Evolutionary conservation across 1,140 invertebrate species (phyloP).

Genomic region (Aphelinus atriplicis): DNA sequence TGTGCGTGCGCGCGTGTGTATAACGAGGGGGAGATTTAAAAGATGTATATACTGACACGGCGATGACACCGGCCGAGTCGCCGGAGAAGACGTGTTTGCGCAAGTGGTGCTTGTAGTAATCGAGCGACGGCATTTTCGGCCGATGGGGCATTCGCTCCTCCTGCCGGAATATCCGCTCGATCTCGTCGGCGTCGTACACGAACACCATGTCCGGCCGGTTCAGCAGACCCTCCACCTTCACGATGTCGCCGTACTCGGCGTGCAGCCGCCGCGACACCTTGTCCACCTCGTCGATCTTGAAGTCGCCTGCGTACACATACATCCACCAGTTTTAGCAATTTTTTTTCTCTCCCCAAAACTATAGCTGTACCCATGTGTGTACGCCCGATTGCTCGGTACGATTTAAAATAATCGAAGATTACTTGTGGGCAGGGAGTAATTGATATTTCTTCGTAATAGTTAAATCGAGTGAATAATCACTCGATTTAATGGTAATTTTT

Average conservation of each 20-base stretch:
- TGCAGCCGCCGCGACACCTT: conserved; percentile 76
- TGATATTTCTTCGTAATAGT: no score
- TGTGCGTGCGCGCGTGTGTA: no score
- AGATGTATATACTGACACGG: conserved; percentile 72
- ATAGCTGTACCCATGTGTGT: no score
- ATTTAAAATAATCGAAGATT: no score
- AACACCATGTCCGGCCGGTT: conserved; percentile 84
- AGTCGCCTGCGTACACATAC: conserved; percentile 68
- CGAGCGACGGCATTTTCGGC: conserved; percentile 81
- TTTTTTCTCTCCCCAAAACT: no score
- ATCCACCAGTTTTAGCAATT: no score
- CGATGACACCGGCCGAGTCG: conserved; percentile 78
- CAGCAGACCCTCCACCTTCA: conserved; percentile 78
- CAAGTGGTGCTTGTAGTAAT: conserved; percentile 80
- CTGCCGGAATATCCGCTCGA: conserved; percentile 77
- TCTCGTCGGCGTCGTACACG: conserved; percentile 80
- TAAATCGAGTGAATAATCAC: no score
- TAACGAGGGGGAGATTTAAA: background rate
- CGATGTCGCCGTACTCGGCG: conserved; percentile 75
- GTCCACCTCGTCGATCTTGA: conserved; percentile 78
- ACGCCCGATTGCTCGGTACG: no score
- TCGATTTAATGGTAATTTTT: no score
- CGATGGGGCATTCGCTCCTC: conserved; percentile 81
- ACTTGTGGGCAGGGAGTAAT: no score
- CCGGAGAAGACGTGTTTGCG: conserved; percentile 75